Evolutionary conservation across 2,113 vertebrate genomes (phyloP).

Genomic region (Glaucidium brasilianum): DNA sequence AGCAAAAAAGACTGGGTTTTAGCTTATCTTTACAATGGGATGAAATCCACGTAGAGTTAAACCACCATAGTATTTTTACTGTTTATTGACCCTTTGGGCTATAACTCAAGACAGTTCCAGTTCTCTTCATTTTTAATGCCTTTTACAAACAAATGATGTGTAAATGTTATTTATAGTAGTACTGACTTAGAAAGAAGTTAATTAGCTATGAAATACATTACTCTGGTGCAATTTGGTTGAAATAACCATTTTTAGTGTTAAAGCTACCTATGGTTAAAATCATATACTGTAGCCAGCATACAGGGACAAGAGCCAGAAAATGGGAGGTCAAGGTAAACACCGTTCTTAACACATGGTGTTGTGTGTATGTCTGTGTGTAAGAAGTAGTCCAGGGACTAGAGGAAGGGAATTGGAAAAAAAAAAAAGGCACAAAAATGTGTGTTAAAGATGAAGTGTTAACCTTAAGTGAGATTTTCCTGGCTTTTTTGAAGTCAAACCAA

Average conservation of each 20-base stretch:
- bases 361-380: not conserved
- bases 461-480: conserved; percentile 5
- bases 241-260: not conserved
- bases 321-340: conserved; percentile 52
- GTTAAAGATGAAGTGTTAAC: conserved; percentile 17
- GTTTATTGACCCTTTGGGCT: conserved; percentile 22
- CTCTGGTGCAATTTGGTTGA: not conserved
- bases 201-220: conserved; percentile 11
- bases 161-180: conserved; percentile 3
- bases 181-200: conserved; percentile 27
- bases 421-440: conserved; percentile 50
- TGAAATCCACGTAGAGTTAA: conserved; percentile 55
- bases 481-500: conserved; percentile 6
- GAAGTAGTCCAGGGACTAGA: not conserved
- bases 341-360: not conserved
- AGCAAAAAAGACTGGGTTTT: conserved; percentile 63
- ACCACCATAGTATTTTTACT: conserved; percentile 46
- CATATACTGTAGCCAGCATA: not conserved
- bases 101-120: conserved; percentile 17
- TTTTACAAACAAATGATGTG: conserved; percentile 47
- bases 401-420: conserved; percentile 30
- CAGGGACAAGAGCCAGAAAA: conserved; percentile 36
- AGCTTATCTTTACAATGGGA: conserved; percentile 71
- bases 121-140: conserved; percentile 48
- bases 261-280: conserved; percentile 29